Conservation (phyloP, 2,113 vertebrate genomes). For the Passer domesticus region DNA sequence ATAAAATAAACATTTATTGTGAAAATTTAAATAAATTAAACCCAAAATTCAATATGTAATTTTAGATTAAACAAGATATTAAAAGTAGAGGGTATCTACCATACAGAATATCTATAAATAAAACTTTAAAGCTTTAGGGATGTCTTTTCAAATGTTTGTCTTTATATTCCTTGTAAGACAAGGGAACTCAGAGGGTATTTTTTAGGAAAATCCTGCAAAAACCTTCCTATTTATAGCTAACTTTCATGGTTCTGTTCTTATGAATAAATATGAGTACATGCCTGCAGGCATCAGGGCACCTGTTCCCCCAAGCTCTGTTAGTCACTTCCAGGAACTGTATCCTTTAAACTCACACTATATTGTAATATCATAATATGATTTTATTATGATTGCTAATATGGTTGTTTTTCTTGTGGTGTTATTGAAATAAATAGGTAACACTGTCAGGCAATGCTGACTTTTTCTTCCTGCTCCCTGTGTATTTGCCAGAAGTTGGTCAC, state of each 20-base stretch:
- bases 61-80: neutral
- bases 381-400: neutral
- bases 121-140: neutral
- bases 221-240: neutral
- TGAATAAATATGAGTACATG: neutral
- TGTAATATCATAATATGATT: neutral
- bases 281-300: neutral
- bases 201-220: neutral
- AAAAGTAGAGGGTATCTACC: neutral
- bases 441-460: neutral
- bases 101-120: neutral
- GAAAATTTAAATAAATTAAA: neutral
- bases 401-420: neutral
- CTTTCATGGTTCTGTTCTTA: neutral
- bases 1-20: neutral
- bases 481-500: neutral
- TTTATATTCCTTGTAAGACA: neutral
- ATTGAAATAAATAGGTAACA: neutral
- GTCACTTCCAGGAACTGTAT: neutral
- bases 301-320: neutral
- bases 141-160: neutral
- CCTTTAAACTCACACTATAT: neutral
- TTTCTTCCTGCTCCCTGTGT: neutral
- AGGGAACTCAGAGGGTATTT: neutral
- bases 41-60: neutral